Percentiles rank a stretch among this genome's conserved stretches.
Conservation (phyloP, 2,113 vertebrate genomes). For the Empidonax traillii region DNA sequence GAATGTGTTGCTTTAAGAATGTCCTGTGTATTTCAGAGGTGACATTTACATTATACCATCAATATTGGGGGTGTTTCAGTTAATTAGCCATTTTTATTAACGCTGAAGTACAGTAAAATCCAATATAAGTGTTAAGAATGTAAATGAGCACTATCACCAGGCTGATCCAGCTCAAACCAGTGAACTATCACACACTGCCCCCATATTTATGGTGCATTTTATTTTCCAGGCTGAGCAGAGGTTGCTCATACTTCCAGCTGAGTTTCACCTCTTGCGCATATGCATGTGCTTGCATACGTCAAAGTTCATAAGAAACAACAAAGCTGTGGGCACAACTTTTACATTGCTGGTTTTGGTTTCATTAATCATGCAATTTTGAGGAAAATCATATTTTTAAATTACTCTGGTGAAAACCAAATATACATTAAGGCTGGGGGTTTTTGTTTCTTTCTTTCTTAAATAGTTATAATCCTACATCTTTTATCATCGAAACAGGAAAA, state of each 20-base stretch:
- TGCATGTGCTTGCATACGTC: neutral
- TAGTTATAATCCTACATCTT: neutral
- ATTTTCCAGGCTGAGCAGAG: neutral
- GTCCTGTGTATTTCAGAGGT: slow-evolving; percentile 1
- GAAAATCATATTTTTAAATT: neutral
- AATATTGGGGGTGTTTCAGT: slow-evolving; percentile 47
- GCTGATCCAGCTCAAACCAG: neutral
- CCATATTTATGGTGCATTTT: slow-evolving; percentile 1
- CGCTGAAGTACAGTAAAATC: slow-evolving; percentile 48
- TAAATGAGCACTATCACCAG: slow-evolving; percentile 27
- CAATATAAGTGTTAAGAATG: slow-evolving; percentile 24
- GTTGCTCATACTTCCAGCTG: neutral
- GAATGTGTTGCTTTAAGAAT: neutral
- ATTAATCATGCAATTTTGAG: neutral
- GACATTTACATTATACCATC: slow-evolving; percentile 39
- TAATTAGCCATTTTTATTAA: slow-evolving; percentile 66
- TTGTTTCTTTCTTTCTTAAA: neutral
- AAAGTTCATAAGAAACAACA: neutral
- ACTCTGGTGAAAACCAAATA: neutral
- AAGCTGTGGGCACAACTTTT: neutral
- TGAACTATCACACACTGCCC: slow-evolving; percentile 1
- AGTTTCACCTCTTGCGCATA: neutral
- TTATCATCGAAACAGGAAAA: neutral
- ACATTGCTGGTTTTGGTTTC: neutral
- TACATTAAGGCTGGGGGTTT: accelerated